Percentiles rank a stretch among this genome's conserved stretches.
Evolutionary conservation across 2,888 invertebrate genomes (phyloP).

Genomic region (Nasonia oneida): DNA sequence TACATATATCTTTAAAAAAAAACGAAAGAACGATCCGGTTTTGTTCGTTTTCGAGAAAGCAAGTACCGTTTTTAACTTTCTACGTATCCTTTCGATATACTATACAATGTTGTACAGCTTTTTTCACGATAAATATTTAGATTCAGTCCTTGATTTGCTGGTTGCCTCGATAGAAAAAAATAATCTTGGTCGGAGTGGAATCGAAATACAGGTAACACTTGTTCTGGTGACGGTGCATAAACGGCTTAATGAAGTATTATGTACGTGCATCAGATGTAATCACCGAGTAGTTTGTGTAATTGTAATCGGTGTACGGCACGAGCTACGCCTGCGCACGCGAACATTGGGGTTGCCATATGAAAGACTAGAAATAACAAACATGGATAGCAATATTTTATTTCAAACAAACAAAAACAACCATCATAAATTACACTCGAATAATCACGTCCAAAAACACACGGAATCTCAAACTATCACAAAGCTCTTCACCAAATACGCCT

Average conservation of each 20-base stretch:
- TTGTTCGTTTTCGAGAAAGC: background rate
- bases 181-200: background rate
- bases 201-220: background rate
- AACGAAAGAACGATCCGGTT: background rate
- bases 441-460: background rate
- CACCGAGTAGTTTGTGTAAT: background rate
- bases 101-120: background rate
- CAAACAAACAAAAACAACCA: background rate
- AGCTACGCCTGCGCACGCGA: background rate
- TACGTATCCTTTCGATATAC: background rate
- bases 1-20: background rate
- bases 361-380: background rate
- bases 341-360: background rate
- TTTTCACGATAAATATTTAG: background rate
- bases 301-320: background rate
- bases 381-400: background rate
- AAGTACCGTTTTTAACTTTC: background rate
- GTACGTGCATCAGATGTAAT: background rate
- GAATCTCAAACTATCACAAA: background rate
- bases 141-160: background rate
- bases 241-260: constrained; percentile 5
- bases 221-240: background rate
- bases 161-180: background rate
- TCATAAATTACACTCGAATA: background rate
- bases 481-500: no score